Evolutionary conservation across 2,797 vertebrate species (phyloP), one percentile per base, ranked within the genome.

Genomic region (Ara ararauna): DNA sequence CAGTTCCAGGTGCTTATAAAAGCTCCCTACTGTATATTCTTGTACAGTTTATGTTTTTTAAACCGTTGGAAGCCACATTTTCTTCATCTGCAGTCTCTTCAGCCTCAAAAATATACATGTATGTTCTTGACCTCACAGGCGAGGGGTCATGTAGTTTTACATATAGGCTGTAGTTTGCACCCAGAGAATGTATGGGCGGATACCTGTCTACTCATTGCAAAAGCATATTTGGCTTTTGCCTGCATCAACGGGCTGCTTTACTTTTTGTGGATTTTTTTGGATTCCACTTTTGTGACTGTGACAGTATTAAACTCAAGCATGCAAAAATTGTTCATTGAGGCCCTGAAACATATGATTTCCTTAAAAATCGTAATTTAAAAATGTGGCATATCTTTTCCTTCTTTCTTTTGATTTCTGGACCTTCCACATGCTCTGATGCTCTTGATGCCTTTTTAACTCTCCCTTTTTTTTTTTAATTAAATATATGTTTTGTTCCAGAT

Each of bases 1-100:
- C 65, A 54, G 70, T 84, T 87, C 85, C 73, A 87, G 80, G 65
- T 94, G 29, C 36, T 90, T 95, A 42, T 89, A 73, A 90, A 96
- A 93, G 45, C 58, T 80, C 72, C 16, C 61, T 79, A 8, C 50
- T 62, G 26, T 87, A 23, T 90, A 78, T 94, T 90, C 32, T 85
- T 70, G 6, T 34, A 14, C 26, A 8, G 40, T 58, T 82, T 32
- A 3, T 47, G 45, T n/a, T 81, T 72, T 87, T 89, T 85, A 12
- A 78, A 61, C 54, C 0, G 4, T 53, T 36, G 22, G 86, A 86
- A 79, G 20, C n/a, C 65, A 42, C 40, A 21, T 82, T 54, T 88
- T 85, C 51, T 81, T 92, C 38, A 75, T 11, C 61, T 62, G 23
- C 32, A 65, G n/a, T 48, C 36, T 86, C 58, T 84, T 76, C 74